These are phyloP conservation scores for Drosophila rellima DNA, from an alignment of 2,888 invertebrate genomes.

Conservation along the genomic window DNA sequence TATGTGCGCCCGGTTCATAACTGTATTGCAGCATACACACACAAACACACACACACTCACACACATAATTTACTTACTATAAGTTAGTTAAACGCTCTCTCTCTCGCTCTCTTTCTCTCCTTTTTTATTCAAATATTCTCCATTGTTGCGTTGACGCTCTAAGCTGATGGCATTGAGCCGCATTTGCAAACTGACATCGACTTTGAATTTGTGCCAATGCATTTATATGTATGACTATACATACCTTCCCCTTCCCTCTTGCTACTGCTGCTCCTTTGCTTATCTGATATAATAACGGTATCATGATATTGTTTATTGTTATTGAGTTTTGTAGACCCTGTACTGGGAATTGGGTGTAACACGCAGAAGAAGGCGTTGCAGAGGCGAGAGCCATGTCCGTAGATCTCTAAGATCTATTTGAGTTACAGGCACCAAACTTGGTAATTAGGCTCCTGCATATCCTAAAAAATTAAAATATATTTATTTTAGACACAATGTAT, in stretches of 20 bases:
- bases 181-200: constrained; percentile 62
- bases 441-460: not conserved
- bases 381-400: too few relatives aligned
- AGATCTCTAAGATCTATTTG: too few relatives aligned
- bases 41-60: not conserved
- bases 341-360: not conserved
- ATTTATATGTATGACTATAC: constrained; percentile 29
- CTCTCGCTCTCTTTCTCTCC: not conserved
- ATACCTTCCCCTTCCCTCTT: not conserved
- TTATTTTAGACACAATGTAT: not conserved
- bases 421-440: too few relatives aligned
- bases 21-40: constrained; percentile 49
- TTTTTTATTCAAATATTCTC: constrained; percentile 23
- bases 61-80: constrained; percentile 7
- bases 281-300: constrained; percentile 6
- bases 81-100: constrained; percentile 7
- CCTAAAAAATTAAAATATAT: not conserved
- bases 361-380: too few relatives aligned
- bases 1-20: constrained; percentile 35
- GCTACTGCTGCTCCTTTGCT: too few relatives aligned
- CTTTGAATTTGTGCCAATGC: constrained; percentile 64
- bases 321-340: constrained; percentile 13
- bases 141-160: constrained; percentile 33
- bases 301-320: constrained; percentile 15
- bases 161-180: constrained; percentile 47